These are phyloP conservation scores for Platyscapa corneri DNA, from an alignment of 1,140 invertebrate genomes.

Conservation along the genomic window DNA sequence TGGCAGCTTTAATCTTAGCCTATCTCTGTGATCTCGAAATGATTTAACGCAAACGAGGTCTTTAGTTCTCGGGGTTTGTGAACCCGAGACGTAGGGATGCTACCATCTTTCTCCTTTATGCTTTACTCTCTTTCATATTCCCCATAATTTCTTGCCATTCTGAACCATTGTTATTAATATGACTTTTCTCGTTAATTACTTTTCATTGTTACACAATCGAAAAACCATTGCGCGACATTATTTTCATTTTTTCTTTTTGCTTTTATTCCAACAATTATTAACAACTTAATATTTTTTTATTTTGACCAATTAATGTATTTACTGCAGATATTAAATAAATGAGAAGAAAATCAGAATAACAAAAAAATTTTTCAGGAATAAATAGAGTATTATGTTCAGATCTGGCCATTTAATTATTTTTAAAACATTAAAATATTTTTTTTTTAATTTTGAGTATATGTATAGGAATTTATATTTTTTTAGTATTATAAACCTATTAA, in stretches of 20 bases:
- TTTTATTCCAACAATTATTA: not conserved
- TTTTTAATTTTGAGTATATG: too few relatives aligned
- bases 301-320: too few relatives aligned
- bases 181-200: conserved; percentile 10
- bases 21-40: conserved; percentile 26
- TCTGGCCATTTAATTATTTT: too few relatives aligned
- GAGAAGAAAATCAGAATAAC: too few relatives aligned
- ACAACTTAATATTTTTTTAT: not conserved
- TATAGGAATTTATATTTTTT: too few relatives aligned
- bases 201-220: not conserved
- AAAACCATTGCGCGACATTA: not conserved
- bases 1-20: not conserved
- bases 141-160: conserved; percentile 19
- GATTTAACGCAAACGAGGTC: conserved; percentile 51
- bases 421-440: too few relatives aligned
- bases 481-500: too few relatives aligned
- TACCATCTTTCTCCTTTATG: not conserved
- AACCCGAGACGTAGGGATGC: not conserved
- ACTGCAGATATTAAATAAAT: too few relatives aligned
- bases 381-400: too few relatives aligned
- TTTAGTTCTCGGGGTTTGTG: conserved; percentile 38
- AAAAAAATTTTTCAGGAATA: too few relatives aligned
- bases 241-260: not conserved
- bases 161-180: conserved; percentile 17
- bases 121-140: conserved; percentile 13